These are phyloP conservation scores for Epinephelus malabaricus DNA, from an alignment of 2,797 vertebrate species.

Conservation along the genomic window DNA sequence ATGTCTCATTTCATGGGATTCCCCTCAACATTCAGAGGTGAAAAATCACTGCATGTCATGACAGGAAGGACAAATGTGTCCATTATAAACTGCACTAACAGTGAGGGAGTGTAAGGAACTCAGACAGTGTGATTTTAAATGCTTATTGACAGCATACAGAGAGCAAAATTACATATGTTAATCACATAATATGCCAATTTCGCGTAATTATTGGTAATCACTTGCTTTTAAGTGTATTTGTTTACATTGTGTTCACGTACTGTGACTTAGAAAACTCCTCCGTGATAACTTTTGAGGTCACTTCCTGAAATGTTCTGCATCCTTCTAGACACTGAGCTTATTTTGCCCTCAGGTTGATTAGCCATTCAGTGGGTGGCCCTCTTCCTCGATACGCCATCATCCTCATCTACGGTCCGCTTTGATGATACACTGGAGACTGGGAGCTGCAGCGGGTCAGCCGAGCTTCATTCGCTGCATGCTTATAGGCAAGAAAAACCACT, in stretches of 20 bases:
- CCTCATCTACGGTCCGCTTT: slow-evolving; percentile 59
- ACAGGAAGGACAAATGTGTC: slow-evolving; percentile 43
- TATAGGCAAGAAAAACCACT: slow-evolving; percentile 36
- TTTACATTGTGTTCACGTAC: not conserved
- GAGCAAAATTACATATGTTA: slow-evolving; percentile 14
- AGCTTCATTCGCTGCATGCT: slow-evolving; percentile 53
- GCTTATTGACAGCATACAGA: not conserved
- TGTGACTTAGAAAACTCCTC: too few species aligned
- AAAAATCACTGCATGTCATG: slow-evolving; percentile 29
- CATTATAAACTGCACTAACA: slow-evolving; percentile 11
- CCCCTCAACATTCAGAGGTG: slow-evolving; percentile 22
- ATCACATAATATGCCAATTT: slow-evolving; percentile 2
- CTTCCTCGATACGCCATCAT: slow-evolving; percentile 39
- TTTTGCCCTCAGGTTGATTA: slow-evolving; percentile 55
- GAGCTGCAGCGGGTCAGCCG: slow-evolving; percentile 55
- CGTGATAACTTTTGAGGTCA: not conserved
- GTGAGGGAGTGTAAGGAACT: not conserved
- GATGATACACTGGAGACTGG: slow-evolving; percentile 69
- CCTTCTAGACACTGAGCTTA: slow-evolving; percentile 26
- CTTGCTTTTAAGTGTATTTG: not conserved
- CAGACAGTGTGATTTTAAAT: not conserved
- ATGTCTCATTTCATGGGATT: slow-evolving; percentile 22
- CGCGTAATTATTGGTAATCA: not conserved
- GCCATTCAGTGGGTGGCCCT: slow-evolving; percentile 57
- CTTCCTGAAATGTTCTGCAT: slow-evolving; percentile 25